Base-by-base conservation (phyloP, 2,888 invertebrate species). In the Dexiosoma caninum region DNA sequence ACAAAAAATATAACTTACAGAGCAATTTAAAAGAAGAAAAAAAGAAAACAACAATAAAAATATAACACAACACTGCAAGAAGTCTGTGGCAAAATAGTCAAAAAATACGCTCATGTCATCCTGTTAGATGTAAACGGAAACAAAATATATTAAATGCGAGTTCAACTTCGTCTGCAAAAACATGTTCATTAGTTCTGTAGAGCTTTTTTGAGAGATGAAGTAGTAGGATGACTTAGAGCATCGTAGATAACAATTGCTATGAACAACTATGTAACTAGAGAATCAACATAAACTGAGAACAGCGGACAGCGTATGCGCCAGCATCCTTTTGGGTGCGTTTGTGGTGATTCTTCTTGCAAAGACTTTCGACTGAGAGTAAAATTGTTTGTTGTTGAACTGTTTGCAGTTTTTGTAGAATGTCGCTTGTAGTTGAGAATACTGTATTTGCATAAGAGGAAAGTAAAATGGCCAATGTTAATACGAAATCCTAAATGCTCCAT, bases 381-480 rank as follows among this genome's bases (percentile, higher is more conserved):
- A 37, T 10, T 27, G 9, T 19, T 49, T 49, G 44, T n/a, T 9
- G 19, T 49, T 64, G 46, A n/a, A n/a, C 51, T 67, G 60, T 62
- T 59, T 81, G 81, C 72, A 69, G 77, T 51, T 40, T 42, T 64
- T 81, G 72, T 77, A 69, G 76, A 81, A 44, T 87, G 88, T 84
- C 53, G 88, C 85, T 83, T 88, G 87, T 86, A 75, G 87, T 83
- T 85, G 75, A 69, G 71, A 40, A 59, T 21, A 69, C 66, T 79
- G 51, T 57, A 35, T 27, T n/a, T 32, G 40, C 35, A 55, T 35
- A 67, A 72, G 19, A 40, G 59, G 19, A 55, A 27, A 32, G n/a
- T 32, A 46, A 66, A 49, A 57, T 19, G 35, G 5, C 46, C 64
- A 76, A 76, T 75, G 67, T 69, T 74, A 71, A 53, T 82, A 74